phyloP scores from a whole-genome alignment of 2,797 vertebrate species.

The Gymnoscopelus braueri region DNA sequence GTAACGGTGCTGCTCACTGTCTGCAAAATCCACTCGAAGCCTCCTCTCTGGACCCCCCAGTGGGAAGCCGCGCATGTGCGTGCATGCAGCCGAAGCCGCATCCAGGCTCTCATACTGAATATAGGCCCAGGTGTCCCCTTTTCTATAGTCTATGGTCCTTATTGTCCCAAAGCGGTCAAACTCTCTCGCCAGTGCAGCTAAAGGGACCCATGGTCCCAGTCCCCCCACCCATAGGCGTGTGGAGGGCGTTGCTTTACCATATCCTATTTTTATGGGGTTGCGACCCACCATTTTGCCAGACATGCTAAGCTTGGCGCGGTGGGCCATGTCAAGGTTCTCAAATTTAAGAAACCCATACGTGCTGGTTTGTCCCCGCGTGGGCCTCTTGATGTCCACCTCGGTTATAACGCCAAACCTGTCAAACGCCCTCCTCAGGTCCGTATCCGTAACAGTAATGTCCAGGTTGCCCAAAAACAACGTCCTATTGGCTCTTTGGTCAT shows the following conservation, averaged over 20 bases:
- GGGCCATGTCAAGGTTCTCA: constrained; percentile 99
- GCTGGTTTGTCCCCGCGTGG: constrained; percentile 90
- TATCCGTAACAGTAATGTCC: constrained; percentile 93
- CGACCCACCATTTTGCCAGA: constrained; percentile 95
- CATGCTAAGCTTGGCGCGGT: constrained; percentile 96
- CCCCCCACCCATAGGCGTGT: constrained; percentile 98
- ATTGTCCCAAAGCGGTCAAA: constrained; percentile 99
- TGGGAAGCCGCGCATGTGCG: constrained; percentile 97
- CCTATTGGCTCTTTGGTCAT: constrained; percentile 96
- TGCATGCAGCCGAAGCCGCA: constrained; percentile 95
- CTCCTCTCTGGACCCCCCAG: constrained; percentile 94
- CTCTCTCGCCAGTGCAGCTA: constrained; percentile 93
- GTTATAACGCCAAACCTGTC: constrained; percentile 97
- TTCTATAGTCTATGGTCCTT: constrained; percentile 96
- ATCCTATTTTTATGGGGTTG: constrained; percentile 97
- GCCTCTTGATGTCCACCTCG: constrained; percentile 96
- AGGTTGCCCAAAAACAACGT: constrained; percentile 97
- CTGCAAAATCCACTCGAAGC: constrained; percentile 96
- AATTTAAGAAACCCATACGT: constrained; percentile 98
- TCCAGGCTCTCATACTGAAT: constrained; percentile 99
- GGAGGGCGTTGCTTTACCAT: constrained; percentile 96
- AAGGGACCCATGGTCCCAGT: constrained; percentile 94
- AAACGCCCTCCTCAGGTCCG: constrained; percentile 91
- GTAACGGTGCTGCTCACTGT: constrained; percentile 95
- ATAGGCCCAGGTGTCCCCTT: constrained; percentile 98